Evolutionary conservation across 2,113 vertebrate genomes (phyloP).

Genomic region (Lagenorhynchus albirostris): DNA sequence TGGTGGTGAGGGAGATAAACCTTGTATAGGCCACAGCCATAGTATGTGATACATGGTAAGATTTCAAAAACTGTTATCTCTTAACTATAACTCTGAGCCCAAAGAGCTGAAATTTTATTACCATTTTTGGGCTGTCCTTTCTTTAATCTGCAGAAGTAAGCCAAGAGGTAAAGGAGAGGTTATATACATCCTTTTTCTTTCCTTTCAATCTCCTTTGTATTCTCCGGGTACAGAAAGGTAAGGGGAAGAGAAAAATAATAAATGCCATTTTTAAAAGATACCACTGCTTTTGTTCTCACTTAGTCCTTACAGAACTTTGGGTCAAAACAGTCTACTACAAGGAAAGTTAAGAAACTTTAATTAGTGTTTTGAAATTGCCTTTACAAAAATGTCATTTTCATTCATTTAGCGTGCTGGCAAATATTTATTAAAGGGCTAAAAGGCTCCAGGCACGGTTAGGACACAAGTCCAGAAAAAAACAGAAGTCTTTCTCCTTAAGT

Average conservation of each 20-base stretch:
- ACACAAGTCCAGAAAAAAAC: neutral
- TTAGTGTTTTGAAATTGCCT: neutral
- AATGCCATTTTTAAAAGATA: neutral
- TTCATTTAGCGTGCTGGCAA: neutral
- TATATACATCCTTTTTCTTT: neutral
- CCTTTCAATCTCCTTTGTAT: neutral
- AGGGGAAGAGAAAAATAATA: neutral
- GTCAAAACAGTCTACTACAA: neutral
- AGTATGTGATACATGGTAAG: neutral
- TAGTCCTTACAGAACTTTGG: neutral
- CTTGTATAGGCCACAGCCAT: neutral
- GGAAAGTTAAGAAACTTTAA: neutral
- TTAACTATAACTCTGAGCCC: neutral
- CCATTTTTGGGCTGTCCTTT: neutral
- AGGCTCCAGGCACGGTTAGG: neutral
- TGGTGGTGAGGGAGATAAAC: neutral
- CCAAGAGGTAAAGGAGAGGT: neutral
- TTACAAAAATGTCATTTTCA: neutral
- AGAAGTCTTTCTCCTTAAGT: neutral
- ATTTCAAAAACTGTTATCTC: neutral
- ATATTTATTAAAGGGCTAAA: neutral
- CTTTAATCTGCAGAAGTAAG: neutral
- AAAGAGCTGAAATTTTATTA: neutral
- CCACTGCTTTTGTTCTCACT: neutral
- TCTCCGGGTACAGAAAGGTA: neutral